These are phyloP conservation scores for Sebastes hopkinsi DNA, from an alignment of 2,797 vertebrate species.

Conservation along the genomic window DNA sequence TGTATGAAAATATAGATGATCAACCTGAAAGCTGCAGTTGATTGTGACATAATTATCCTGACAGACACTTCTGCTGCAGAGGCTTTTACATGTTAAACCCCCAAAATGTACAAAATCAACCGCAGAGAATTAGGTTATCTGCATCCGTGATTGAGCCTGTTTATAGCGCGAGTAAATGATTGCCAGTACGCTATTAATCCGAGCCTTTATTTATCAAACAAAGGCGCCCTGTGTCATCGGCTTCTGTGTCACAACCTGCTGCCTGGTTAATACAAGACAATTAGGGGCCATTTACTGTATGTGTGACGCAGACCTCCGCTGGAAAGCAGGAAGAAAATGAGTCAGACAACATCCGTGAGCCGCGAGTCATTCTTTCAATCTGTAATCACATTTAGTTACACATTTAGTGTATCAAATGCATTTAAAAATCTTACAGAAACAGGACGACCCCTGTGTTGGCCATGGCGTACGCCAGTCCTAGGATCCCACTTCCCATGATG, in stretches of 20 bases:
- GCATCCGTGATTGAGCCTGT: conserved; percentile 22
- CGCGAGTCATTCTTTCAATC: not conserved
- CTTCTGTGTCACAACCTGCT: conserved; percentile 23
- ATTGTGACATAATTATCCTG: conserved; percentile 2
- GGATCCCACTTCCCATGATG: conserved; percentile 99
- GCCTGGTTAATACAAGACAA: conserved; percentile 24
- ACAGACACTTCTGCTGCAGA: conserved; percentile 4
- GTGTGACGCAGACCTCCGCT: conserved; percentile 1
- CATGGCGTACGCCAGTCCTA: conserved; percentile 97
- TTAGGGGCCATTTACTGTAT: conserved; percentile 25
- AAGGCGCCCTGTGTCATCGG: not conserved
- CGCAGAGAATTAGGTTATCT: not conserved
- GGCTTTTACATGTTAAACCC: conserved; percentile 28
- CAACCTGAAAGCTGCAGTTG: not conserved
- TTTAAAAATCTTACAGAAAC: conserved; percentile 89
- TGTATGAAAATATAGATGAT: not conserved
- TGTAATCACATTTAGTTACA: not conserved
- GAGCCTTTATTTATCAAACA: conserved; percentile 31
- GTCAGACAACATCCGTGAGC: conserved; percentile 26
- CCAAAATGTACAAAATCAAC: not conserved
- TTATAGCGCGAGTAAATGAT: conserved; percentile 19
- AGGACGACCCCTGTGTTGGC: conserved; percentile 96
- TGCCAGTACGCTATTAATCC: conserved; percentile 24
- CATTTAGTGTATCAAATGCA: not conserved
- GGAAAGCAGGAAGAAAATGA: conserved; percentile 15